These are phyloP conservation scores for Didymodactylos carnosus DNA, from an alignment of 2,888 invertebrate species.

Conservation along the genomic window DNA sequence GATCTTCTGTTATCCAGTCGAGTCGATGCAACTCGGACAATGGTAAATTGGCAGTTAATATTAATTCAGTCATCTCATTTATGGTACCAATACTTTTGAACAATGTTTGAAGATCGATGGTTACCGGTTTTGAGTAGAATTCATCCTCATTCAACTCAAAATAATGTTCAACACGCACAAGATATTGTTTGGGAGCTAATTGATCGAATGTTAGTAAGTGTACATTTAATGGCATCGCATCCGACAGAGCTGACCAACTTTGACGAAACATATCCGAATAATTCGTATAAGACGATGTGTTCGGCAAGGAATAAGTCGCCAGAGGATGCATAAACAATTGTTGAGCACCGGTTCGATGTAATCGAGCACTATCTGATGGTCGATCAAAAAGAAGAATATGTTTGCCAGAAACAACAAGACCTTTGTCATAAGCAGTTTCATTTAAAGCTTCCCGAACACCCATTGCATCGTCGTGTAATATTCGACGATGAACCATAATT, in stretches of 20 bases:
- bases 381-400: constrained; percentile 15
- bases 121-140: constrained; percentile 3
- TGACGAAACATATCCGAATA: background rate
- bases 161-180: constrained; percentile 12
- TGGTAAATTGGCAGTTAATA: background rate
- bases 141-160: constrained; percentile 13
- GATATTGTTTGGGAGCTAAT: background rate
- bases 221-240: constrained; percentile 4
- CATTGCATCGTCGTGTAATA: constrained; percentile 67
- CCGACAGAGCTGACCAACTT: background rate
- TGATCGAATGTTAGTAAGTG: constrained; percentile 8
- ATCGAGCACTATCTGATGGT: constrained; percentile 4
- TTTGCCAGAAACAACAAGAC: constrained; percentile 32
- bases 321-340: constrained; percentile 6
- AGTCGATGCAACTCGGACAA: background rate
- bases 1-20: background rate
- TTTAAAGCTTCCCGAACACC: constrained; percentile 77
- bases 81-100: background rate
- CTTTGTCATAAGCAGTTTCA: constrained; percentile 43
- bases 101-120: constrained; percentile 4
- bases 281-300: background rate
- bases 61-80: background rate
- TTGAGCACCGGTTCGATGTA: constrained; percentile 6
- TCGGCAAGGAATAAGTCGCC: background rate
- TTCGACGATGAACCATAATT: constrained; percentile 52